Conservation (phyloP, 2,888 invertebrate genomes). For the Thera britannica region DNA sequence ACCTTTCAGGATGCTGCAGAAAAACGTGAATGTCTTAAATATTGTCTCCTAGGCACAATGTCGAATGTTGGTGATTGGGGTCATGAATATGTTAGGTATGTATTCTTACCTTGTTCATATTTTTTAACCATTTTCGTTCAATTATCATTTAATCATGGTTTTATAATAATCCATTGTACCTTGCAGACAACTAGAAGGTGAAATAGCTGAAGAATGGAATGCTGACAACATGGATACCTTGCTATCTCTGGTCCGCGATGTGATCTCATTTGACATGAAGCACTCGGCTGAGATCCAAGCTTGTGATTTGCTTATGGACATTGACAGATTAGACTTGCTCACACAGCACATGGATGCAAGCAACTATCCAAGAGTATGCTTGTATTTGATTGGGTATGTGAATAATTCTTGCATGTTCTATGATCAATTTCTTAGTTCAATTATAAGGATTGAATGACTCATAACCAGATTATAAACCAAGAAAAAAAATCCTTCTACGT, state of each 20-base stretch:
- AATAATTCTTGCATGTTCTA: neutral
- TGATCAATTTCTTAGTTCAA: neutral
- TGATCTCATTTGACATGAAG: constrained; percentile 97
- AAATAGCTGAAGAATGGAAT: constrained; percentile 95
- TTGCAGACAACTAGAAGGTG: constrained; percentile 93
- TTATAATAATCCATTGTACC: neutral
- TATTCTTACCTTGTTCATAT: neutral
- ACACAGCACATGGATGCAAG: constrained; percentile 94
- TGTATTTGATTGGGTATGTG: constrained; percentile 90
- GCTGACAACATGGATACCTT: constrained; percentile 85
- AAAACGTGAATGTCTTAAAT: constrained; percentile 95
- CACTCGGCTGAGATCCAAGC: constrained; percentile 99
- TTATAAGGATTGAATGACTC: no score
- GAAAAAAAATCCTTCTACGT: no score
- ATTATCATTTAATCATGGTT: no score
- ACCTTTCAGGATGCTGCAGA: constrained; percentile 75
- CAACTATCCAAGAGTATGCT: constrained; percentile 95
- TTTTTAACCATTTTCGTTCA: no score
- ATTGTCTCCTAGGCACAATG: constrained; percentile 92
- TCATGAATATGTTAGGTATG: constrained; percentile 97
- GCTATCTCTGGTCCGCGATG: constrained; percentile 92
- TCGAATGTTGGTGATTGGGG: constrained; percentile 99
- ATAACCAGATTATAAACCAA: no score
- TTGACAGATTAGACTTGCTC: constrained; percentile 94
- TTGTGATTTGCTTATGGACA: constrained; percentile 98